phyloP scores from a whole-genome alignment of 2,797 vertebrate species.

The Catamblyrhynchus diadema region DNA sequence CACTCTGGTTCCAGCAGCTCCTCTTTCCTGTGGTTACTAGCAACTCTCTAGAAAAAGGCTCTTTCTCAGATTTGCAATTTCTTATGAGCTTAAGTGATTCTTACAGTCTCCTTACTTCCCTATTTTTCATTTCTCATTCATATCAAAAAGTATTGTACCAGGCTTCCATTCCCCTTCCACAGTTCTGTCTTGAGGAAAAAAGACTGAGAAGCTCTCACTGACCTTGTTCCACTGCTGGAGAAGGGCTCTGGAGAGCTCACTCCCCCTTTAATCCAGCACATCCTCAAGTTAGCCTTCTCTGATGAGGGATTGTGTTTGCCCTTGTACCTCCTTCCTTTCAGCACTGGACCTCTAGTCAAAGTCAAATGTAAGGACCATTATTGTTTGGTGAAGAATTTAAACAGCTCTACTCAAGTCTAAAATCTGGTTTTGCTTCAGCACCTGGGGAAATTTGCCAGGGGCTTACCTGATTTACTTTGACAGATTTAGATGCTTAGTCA shows the following conservation, averaged over 20 bases:
- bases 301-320: not conserved
- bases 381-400: not conserved
- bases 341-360: not conserved
- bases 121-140: not conserved
- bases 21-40: not conserved
- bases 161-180: not conserved
- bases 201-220: not conserved
- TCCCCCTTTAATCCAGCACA: accelerated
- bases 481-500: not conserved
- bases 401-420: not conserved
- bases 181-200: not conserved
- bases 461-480: not conserved
- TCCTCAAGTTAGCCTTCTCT: not conserved
- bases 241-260: not conserved
- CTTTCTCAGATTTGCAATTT: not conserved
- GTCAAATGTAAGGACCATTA: not conserved
- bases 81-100: not conserved
- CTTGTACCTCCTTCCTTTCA: not conserved
- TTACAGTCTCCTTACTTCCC: not conserved
- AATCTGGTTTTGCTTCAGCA: not conserved
- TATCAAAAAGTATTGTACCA: not conserved
- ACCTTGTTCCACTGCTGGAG: not conserved
- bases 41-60: not conserved
- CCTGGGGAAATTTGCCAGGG: not conserved
- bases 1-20: not conserved